Evolutionary conservation across 2,888 invertebrate genomes (phyloP).

Genomic region (Melolontha melolontha): DNA sequence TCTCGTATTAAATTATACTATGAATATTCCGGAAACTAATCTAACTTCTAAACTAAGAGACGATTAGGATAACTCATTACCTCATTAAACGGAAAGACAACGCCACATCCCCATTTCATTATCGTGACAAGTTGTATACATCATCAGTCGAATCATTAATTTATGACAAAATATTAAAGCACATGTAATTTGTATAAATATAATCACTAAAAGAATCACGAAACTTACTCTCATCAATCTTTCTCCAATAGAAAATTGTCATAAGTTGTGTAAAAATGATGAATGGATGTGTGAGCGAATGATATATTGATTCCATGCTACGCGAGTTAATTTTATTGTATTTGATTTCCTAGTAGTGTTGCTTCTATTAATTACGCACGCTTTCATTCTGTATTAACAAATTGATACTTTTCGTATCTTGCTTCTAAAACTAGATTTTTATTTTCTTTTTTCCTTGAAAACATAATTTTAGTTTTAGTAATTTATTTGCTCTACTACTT

Average conservation of each 20-base stretch:
- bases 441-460: no score
- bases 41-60: background rate
- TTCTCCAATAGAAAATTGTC: slow-evolving; percentile 9
- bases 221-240: slow-evolving; percentile 9
- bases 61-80: slow-evolving; percentile 7
- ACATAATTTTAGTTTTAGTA: no score
- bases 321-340: background rate
- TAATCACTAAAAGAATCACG: background rate
- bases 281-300: background rate
- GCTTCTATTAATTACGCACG: no score
- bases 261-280: background rate
- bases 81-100: background rate
- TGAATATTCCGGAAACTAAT: no score
- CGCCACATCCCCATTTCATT: background rate
- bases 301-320: background rate
- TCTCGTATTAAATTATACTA: no score
- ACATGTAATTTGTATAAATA: background rate
- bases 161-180: slow-evolving; percentile 7
- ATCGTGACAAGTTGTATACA: slow-evolving; percentile 13
- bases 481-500: no score
- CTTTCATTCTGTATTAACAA: no score
- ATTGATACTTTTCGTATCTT: background rate
- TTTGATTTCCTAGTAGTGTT: no score
- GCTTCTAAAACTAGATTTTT: no score
- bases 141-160: slow-evolving; percentile 3